These are phyloP conservation scores for Naja naja DNA, from an alignment of 2,113 vertebrate species.

Conservation along the genomic window DNA sequence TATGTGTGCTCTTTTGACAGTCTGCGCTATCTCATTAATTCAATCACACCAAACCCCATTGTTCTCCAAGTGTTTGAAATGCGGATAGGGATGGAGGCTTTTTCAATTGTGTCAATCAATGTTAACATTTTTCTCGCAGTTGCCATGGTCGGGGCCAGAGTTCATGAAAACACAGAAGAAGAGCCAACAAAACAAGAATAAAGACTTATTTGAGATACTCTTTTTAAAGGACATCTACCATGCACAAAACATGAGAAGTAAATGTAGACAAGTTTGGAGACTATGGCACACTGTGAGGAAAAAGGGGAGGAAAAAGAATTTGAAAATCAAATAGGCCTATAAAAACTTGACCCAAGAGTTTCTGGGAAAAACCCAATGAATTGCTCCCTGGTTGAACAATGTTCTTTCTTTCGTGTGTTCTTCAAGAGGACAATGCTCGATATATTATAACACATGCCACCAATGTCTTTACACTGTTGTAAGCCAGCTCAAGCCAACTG, in stretches of 20 bases:
- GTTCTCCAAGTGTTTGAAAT: slow-evolving; percentile 99
- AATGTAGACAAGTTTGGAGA: slow-evolving; percentile 97
- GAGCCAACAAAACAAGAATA: slow-evolving; percentile 98
- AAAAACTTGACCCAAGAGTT: slow-evolving; percentile 97
- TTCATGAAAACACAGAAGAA: slow-evolving; percentile 99
- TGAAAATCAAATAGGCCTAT: slow-evolving; percentile 96
- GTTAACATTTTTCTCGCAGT: slow-evolving; percentile 98
- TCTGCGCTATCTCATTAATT: slow-evolving; percentile 99
- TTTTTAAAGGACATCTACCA: slow-evolving; percentile 97
- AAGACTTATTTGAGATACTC: slow-evolving; percentile 96
- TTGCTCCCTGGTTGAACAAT: slow-evolving; percentile 87
- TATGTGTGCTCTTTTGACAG: slow-evolving; percentile 99
- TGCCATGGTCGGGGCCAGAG: slow-evolving; percentile 99
- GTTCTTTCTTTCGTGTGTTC: slow-evolving; percentile 83
- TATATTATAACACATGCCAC: slow-evolving; percentile 92
- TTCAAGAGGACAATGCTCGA: slow-evolving; percentile 85
- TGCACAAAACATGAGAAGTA: slow-evolving; percentile 96
- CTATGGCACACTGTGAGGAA: slow-evolving; percentile 81
- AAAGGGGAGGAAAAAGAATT: slow-evolving; percentile 83
- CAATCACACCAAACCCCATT: slow-evolving; percentile 98
- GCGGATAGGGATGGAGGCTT: slow-evolving; percentile 88
- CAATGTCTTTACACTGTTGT: slow-evolving; percentile 79
- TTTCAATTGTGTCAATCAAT: slow-evolving; percentile 99
- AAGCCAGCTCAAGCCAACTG: slow-evolving; percentile 79
- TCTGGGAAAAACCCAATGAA: slow-evolving; percentile 99